phyloP scores from a whole-genome alignment of 2,113 vertebrate genomes.

The Copsychus sechellarum region DNA sequence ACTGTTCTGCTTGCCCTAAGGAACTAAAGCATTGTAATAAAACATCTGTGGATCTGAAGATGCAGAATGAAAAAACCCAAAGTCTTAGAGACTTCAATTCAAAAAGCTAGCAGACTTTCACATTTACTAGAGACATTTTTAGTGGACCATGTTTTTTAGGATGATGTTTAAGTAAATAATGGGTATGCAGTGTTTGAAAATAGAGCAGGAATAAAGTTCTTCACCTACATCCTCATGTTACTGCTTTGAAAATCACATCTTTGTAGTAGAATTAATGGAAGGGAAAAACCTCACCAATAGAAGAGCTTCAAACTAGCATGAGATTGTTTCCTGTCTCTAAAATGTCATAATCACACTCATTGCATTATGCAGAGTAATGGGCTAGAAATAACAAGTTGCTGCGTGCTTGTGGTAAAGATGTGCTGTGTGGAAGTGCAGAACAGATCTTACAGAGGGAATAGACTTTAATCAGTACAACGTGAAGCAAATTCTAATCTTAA shows the following conservation, averaged over 20 bases:
- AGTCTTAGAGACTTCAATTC: background rate
- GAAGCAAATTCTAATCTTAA: background rate
- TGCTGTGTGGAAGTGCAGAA: background rate
- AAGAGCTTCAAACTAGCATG: background rate
- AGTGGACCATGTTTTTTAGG: background rate
- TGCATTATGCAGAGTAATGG: background rate
- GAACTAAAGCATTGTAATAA: background rate
- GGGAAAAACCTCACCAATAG: background rate
- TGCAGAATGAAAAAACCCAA: background rate
- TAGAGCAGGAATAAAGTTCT: background rate
- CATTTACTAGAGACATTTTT: background rate
- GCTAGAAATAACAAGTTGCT: background rate
- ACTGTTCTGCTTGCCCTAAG: background rate
- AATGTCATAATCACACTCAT: background rate
- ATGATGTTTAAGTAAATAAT: background rate
- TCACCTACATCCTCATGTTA: background rate
- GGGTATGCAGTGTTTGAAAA: background rate
- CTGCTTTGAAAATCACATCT: background rate
- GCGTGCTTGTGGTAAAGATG: background rate
- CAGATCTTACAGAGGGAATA: background rate
- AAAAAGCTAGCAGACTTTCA: background rate
- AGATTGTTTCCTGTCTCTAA: background rate
- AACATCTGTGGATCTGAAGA: background rate
- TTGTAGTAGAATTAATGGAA: background rate
- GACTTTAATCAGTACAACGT: background rate